phyloP scores from a whole-genome alignment of 1,140 invertebrate genomes.

The Bicyclus anynana region DNA sequence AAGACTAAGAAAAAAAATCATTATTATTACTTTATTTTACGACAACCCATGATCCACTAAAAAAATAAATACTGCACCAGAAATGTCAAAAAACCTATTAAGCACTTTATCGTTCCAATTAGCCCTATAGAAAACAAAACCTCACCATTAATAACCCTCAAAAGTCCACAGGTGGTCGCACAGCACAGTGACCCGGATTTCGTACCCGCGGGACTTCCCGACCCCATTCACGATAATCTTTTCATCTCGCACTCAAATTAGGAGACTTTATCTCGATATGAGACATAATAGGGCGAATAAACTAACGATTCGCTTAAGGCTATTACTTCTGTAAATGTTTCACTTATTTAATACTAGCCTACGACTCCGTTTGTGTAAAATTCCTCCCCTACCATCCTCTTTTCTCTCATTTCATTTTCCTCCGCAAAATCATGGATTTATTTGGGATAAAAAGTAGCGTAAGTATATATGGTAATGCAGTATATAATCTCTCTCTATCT shows the following conservation, averaged over 20 bases:
- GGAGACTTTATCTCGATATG: slow-evolving; percentile 48
- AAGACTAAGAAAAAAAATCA: too few species aligned
- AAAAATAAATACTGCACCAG: not conserved
- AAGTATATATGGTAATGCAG: too few species aligned
- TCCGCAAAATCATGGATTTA: too few species aligned
- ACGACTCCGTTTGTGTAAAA: too few species aligned
- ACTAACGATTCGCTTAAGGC: slow-evolving; percentile 2
- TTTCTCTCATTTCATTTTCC: too few species aligned
- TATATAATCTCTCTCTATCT: too few species aligned
- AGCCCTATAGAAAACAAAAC: slow-evolving; percentile 15
- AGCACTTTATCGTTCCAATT: slow-evolving; percentile 22
- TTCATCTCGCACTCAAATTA: slow-evolving; percentile 37
- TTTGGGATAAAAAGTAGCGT: too few species aligned
- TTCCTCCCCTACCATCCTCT: too few species aligned
- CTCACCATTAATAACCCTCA: slow-evolving; percentile 6
- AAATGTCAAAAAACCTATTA: not conserved
- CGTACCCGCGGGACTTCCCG: slow-evolving; percentile 42
- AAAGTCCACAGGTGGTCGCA: slow-evolving; percentile 47
- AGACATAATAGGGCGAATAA: not conserved
- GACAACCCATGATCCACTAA: not conserved
- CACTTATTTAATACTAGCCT: too few species aligned
- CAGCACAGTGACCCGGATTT: slow-evolving; percentile 56
- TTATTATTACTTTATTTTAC: too few species aligned
- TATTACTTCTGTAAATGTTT: not conserved
- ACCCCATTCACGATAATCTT: slow-evolving; percentile 28